Evolutionary conservation across 1,140 invertebrate genomes (phyloP).

Genomic region (Centruroides sculpturatus): DNA sequence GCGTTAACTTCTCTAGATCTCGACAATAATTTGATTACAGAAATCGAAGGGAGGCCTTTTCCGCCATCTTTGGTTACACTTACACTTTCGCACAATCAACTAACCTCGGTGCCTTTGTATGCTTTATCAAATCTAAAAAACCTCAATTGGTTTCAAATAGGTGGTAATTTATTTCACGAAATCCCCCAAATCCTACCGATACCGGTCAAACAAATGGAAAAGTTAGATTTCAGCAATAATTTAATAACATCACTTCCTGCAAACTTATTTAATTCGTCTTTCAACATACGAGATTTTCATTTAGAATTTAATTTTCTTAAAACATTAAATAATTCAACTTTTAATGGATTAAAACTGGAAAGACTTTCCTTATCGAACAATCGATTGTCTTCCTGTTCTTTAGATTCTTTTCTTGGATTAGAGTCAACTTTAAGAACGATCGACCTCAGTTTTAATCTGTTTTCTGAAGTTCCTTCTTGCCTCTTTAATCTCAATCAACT

Average conservation of each 20-base stretch:
- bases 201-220: conserved; percentile 42
- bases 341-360: conserved; percentile 48
- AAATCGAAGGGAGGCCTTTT: conserved; percentile 18
- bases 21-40: conserved; percentile 15
- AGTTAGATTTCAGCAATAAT: conserved; percentile 73
- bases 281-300: conserved; percentile 60
- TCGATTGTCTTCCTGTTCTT: conserved; percentile 46
- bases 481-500: conserved; percentile 41
- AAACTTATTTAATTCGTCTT: conserved; percentile 46
- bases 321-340: conserved; percentile 44
- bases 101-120: conserved; percentile 44
- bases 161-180: conserved; percentile 43
- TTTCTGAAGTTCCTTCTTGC: conserved; percentile 34
- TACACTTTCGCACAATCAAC: conserved; percentile 63
- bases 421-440: conserved; percentile 17
- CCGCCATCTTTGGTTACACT: conserved; percentile 47
- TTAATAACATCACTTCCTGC: conserved; percentile 41
- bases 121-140: conserved; percentile 41
- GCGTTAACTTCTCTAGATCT: conserved; percentile 19
- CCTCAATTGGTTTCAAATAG: conserved; percentile 50
- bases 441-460: conserved; percentile 23
- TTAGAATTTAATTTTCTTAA: conserved; percentile 58
- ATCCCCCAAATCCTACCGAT: conserved; percentile 14
- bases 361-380: conserved; percentile 66
- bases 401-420: conserved; percentile 47